A percentile compares a stretch with the other conserved stretches of the same genome.
phyloP scores from a whole-genome alignment of 2,888 invertebrate species.

The Melinopterus prodromus region DNA sequence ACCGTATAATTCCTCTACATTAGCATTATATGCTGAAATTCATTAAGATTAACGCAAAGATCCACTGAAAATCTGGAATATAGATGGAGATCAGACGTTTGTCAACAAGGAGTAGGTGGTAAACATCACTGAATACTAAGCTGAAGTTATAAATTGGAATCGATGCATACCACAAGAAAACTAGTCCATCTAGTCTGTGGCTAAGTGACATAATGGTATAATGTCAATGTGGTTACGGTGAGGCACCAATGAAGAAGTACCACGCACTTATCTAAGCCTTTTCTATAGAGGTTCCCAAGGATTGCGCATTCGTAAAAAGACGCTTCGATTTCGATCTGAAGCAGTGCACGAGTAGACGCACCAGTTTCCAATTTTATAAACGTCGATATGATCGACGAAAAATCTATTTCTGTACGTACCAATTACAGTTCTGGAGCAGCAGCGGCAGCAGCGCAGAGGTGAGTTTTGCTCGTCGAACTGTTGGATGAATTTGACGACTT shows the following conservation, averaged over 20 bases:
- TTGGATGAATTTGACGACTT: too few species aligned
- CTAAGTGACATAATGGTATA: background rate
- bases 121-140: too few species aligned
- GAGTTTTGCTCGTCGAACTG: too few species aligned
- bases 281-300: background rate
- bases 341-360: background rate
- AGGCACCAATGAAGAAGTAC: background rate
- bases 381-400: conserved; percentile 4
- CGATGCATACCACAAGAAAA: background rate
- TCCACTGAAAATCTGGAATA: too few species aligned
- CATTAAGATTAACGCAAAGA: too few species aligned
- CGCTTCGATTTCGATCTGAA: background rate
- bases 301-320: background rate
- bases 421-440: background rate
- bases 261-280: background rate
- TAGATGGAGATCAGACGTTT: too few species aligned
- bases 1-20: too few species aligned
- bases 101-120: too few species aligned
- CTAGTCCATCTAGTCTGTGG: background rate
- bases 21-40: too few species aligned
- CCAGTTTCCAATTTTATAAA: background rate
- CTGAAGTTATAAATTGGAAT: background rate
- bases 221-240: background rate
- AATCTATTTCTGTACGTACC: background rate
- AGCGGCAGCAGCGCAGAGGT: too few species aligned